These are phyloP conservation scores for Phlogophora meticulosa DNA, from an alignment of 2,888 invertebrate species.

Conservation along the genomic window DNA sequence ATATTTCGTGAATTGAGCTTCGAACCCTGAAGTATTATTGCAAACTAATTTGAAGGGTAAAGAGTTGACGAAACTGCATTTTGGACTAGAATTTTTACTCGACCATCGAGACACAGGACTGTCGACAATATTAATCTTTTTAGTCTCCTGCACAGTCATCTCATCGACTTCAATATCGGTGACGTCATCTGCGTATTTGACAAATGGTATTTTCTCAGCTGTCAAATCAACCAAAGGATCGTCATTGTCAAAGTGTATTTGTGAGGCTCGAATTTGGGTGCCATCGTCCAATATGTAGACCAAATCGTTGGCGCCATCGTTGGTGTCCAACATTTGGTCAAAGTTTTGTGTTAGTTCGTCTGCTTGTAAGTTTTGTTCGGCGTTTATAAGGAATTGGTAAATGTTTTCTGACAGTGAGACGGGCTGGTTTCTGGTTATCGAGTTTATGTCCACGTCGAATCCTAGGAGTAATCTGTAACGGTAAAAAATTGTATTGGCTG, in stretches of 20 bases:
- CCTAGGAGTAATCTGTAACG: slow-evolving; percentile 81
- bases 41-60: slow-evolving; percentile 85
- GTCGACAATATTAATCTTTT: slow-evolving; percentile 79
- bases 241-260: slow-evolving; percentile 88
- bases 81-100: slow-evolving; percentile 76
- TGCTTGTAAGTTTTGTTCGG: slow-evolving; percentile 74
- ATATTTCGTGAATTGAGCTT: slow-evolving; percentile 85
- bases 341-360: slow-evolving; percentile 65
- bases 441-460: slow-evolving; percentile 84
- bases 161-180: slow-evolving; percentile 69
- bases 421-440: slow-evolving; percentile 83
- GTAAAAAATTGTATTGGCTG: neutral
- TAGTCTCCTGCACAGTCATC: slow-evolving; percentile 68
- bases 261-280: slow-evolving; percentile 87
- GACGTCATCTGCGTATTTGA: slow-evolving; percentile 77
- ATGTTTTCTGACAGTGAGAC: slow-evolving; percentile 84
- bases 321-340: slow-evolving; percentile 72
- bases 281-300: slow-evolving; percentile 86
- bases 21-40: slow-evolving; percentile 82
- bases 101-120: slow-evolving; percentile 81
- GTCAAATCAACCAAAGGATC: slow-evolving; percentile 83
- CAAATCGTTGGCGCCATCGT: slow-evolving; percentile 72
- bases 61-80: slow-evolving; percentile 80
- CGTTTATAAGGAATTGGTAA: slow-evolving; percentile 82
- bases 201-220: slow-evolving; percentile 84